Base-by-base conservation (phyloP, 2,888 invertebrate genomes). In the Terebella lapidaria region DNA sequence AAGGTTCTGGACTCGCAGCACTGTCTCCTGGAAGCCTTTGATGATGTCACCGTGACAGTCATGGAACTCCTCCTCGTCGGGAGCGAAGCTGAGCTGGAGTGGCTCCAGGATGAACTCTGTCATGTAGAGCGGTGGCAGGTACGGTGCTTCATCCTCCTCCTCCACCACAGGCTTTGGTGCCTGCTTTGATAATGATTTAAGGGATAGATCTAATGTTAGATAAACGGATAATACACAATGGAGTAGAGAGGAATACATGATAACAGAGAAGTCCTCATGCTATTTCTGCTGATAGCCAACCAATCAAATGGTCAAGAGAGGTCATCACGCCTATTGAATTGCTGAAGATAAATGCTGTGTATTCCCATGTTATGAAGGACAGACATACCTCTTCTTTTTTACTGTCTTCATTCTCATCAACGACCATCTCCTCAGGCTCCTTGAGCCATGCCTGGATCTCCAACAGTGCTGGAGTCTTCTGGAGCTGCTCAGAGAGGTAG, bases 1-100 rank as follows among this genome's bases (percentile, higher is more conserved):
- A 58, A 88, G 87, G 61, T 89, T 87, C 67, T 86, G 85, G 25
- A 91, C 86, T n/a, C 83, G 84, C 25, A 86, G 83, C 0, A 89
- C 86, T 47, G 86, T 85, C 71, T 89, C 86, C 65, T 79, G 78
- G 71, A 79, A 80, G 26, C 73, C 65, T 57, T 75, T 76, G 62
- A 87, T 84, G 22, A 90, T 81, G 71, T 86, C 86, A 47, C 83
- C 81, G 24, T 89, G 77, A 26, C 87, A 86, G 25, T 83, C 78
- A 35, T 83, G 77, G 61, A 88, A 84, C 5, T 88, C 80, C 58
- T 84, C 80, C 67, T 86, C 82, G 30, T 87, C 85, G 0, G 90
- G 91, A 70, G 86, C 66, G 69, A 81, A 80, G 29, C 72, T 59
- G 20, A 80, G 70, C 64, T 77, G 74, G 57, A 70, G 71, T 3